phyloP scores from a whole-genome alignment of 2,888 invertebrate species.

The Idaea straminata region DNA sequence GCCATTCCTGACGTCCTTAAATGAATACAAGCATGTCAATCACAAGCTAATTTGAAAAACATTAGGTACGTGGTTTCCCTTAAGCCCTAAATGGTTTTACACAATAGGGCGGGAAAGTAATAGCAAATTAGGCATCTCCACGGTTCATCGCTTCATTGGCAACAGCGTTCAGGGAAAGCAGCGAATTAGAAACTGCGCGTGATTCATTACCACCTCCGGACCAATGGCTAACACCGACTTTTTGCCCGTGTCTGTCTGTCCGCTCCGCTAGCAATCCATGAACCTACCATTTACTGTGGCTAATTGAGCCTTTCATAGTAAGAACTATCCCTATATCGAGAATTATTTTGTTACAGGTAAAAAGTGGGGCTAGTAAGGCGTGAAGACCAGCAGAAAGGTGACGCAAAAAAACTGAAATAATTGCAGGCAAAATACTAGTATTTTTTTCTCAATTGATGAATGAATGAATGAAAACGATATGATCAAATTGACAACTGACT shows the following conservation, averaged over 20 bases:
- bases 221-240: neutral
- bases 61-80: neutral
- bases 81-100: neutral
- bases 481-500: neutral
- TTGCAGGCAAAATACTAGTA: neutral
- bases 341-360: conserved; percentile 2
- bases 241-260: conserved; percentile 5
- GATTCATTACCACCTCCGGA: conserved; percentile 29
- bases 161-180: conserved; percentile 43
- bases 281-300: neutral
- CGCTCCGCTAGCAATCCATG: conserved; percentile 4
- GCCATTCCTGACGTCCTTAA: neutral
- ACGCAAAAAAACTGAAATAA: neutral
- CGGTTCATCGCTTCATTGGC: conserved; percentile 46
- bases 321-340: neutral
- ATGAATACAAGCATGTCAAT: neutral
- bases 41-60: neutral
- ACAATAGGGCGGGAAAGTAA: conserved; percentile 43
- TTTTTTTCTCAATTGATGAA: neutral
- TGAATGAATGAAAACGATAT: neutral
- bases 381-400: neutral
- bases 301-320: conserved; percentile 4
- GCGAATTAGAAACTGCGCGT: conserved; percentile 41
- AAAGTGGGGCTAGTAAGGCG: neutral
- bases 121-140: conserved; percentile 45